Percentiles rank a stretch among this genome's conserved stretches.
Conservation (phyloP, 2,888 invertebrate species). For the Trachelus troglodyta region DNA sequence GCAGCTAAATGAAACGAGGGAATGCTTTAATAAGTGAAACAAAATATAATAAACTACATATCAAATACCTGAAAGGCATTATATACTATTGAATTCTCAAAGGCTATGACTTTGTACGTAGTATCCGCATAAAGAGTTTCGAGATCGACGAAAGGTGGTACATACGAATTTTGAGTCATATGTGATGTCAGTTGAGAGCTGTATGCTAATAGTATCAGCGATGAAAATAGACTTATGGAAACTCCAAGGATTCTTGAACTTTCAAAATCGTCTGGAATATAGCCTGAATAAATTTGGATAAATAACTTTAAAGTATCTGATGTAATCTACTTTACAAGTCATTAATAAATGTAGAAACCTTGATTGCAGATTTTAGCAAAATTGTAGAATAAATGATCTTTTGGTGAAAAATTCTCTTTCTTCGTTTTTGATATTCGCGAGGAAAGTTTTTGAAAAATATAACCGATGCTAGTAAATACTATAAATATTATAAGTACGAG, state of each 20-base stretch:
- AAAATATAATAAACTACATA: not conserved
- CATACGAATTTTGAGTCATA: slow-evolving; percentile 28
- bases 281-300: slow-evolving; percentile 20
- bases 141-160: slow-evolving; percentile 36
- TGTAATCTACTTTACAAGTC: not conserved
- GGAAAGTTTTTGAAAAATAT: not conserved
- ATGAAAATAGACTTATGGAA: slow-evolving; percentile 36
- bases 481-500: not conserved
- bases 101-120: not conserved
- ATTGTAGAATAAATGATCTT: not conserved
- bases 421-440: not conserved
- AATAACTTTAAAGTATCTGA: not conserved
- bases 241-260: slow-evolving; percentile 32
- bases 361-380: not conserved
- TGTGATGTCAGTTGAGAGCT: slow-evolving; percentile 37
- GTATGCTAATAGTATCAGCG: slow-evolving; percentile 34
- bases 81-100: not conserved
- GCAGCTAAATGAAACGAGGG: not conserved
- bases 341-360: not conserved
- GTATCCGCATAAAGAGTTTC: slow-evolving; percentile 28
- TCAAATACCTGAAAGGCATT: not conserved
- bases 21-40: not conserved
- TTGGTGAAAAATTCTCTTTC: not conserved
- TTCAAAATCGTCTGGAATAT: slow-evolving; percentile 27
- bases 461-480: not conserved